A percentile compares a stretch with the other conserved stretches of the same genome.
These are phyloP conservation scores for Synanthedon vespiformis DNA, from an alignment of 2,888 invertebrate genomes.

Conservation along the genomic window DNA sequence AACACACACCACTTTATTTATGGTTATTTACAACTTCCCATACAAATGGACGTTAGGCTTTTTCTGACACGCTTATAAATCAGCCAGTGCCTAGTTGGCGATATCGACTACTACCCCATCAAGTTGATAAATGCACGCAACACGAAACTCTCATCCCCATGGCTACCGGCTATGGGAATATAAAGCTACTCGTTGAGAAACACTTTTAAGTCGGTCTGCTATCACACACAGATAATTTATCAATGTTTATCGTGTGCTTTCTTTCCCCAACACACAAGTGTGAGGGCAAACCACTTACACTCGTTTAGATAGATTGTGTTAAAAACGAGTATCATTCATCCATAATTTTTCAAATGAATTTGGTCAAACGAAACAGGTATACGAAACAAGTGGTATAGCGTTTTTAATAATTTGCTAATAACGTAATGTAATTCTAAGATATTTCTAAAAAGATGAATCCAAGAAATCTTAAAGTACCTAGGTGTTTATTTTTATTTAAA, in stretches of 20 bases:
- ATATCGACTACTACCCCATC: conserved; percentile 44
- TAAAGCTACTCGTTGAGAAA: conserved; percentile 19
- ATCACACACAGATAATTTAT: conserved; percentile 52
- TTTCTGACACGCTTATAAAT: conserved; percentile 49
- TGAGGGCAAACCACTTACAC: not conserved
- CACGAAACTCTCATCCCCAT: conserved; percentile 30
- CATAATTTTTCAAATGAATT: not conserved
- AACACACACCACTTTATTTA: conserved; percentile 17
- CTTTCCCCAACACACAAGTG: conserved; percentile 1
- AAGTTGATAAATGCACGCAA: conserved; percentile 53
- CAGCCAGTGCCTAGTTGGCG: conserved; percentile 26
- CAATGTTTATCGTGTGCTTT: conserved; percentile 46
- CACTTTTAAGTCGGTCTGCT: conserved; percentile 41
- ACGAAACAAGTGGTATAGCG: too few relatives aligned
- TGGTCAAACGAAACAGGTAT: too few relatives aligned
- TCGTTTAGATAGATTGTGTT: conserved; percentile 24
- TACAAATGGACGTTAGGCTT: conserved; percentile 39
- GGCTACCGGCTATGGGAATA: conserved; percentile 15
- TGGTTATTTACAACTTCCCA: conserved; percentile 25
- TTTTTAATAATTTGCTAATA: too few relatives aligned
- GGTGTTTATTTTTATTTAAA: too few relatives aligned
- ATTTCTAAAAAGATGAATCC: too few relatives aligned
- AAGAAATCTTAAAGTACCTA: too few relatives aligned
- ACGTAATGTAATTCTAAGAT: too few relatives aligned
- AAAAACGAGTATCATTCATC: conserved; percentile 6